A percentile compares a stretch with the other conserved stretches of the same genome.
Conservation (phyloP, 2,888 invertebrate species). For the Tricholauxania praeusta region DNA sequence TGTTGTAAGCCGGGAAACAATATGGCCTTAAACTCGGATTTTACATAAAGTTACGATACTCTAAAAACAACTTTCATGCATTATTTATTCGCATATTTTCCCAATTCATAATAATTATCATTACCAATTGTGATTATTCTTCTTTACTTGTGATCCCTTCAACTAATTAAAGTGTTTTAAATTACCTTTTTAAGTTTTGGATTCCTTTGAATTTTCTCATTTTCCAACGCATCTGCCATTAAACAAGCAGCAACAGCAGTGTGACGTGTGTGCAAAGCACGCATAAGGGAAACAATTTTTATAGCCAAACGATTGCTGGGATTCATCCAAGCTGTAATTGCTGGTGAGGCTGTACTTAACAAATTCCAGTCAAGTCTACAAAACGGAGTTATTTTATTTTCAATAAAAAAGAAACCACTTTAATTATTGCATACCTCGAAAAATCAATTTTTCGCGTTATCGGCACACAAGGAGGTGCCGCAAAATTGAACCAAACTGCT, state of each 20-base stretch:
- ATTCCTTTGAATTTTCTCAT: conserved; percentile 76
- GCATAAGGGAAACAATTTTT: conserved; percentile 83
- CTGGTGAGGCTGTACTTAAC: conserved; percentile 94
- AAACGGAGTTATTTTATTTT: conserved; percentile 14
- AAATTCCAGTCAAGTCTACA: conserved; percentile 93
- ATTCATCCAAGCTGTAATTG: conserved; percentile 98
- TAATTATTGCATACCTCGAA: conserved; percentile 74
- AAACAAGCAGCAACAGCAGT: conserved; percentile 92
- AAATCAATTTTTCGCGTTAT: conserved; percentile 95
- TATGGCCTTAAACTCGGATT: no score
- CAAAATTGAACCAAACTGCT: conserved; percentile 97
- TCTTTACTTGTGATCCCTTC: no score
- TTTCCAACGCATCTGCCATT: conserved; percentile 94
- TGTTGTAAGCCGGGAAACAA: no score
- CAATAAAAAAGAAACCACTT: neutral
- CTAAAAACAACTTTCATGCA: no score
- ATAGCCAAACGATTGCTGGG: conserved; percentile 92
- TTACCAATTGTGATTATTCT: neutral
- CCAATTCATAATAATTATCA: neutral
- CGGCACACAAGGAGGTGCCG: conserved; percentile 94
- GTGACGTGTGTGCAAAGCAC: conserved; percentile 82
- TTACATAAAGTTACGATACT: no score
- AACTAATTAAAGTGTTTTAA: neutral
- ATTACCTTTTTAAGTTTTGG: conserved; percentile 66
- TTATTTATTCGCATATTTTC: neutral